These are phyloP conservation scores for Scaptomyza caliginosa DNA, from an alignment of 2,888 invertebrate species.

Conservation along the genomic window DNA sequence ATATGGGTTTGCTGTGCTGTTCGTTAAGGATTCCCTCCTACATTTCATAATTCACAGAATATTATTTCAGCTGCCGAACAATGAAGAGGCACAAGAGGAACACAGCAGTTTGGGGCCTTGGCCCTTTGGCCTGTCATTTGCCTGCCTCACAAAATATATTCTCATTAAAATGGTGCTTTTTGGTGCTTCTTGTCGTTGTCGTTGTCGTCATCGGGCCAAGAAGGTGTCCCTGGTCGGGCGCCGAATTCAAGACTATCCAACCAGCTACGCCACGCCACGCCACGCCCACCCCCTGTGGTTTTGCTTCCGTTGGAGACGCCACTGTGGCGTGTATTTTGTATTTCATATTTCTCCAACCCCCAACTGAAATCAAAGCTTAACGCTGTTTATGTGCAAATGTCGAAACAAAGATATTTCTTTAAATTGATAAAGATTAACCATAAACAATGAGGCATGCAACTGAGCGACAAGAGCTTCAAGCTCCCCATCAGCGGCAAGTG, in stretches of 20 bases:
- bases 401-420: slow-evolving; percentile 80
- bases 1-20: slow-evolving; percentile 24
- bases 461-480: slow-evolving; percentile 35
- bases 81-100: slow-evolving; percentile 46
- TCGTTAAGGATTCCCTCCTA: slow-evolving; percentile 69
- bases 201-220: slow-evolving; percentile 17
- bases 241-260: slow-evolving; percentile 38
- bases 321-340: slow-evolving; percentile 65
- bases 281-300: slow-evolving; percentile 79
- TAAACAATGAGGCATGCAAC: slow-evolving; percentile 66
- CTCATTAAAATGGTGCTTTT: slow-evolving; percentile 78
- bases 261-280: slow-evolving; percentile 62
- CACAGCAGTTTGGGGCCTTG: slow-evolving; percentile 18
- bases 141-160: slow-evolving; percentile 77
- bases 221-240: slow-evolving; percentile 57
- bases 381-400: slow-evolving; percentile 79
- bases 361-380: slow-evolving; percentile 60
- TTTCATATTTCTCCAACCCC: neutral
- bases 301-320: slow-evolving; percentile 80
- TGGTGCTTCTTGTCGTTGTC: slow-evolving; percentile 65
- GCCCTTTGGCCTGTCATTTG: slow-evolving; percentile 66
- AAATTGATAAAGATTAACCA: slow-evolving; percentile 80
- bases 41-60: slow-evolving; percentile 80
- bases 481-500: slow-evolving; percentile 43
- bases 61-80: slow-evolving; percentile 73